Evolutionary conservation across 2,113 vertebrate genomes (phyloP).

Genomic region (Zosterops japonicus): DNA sequence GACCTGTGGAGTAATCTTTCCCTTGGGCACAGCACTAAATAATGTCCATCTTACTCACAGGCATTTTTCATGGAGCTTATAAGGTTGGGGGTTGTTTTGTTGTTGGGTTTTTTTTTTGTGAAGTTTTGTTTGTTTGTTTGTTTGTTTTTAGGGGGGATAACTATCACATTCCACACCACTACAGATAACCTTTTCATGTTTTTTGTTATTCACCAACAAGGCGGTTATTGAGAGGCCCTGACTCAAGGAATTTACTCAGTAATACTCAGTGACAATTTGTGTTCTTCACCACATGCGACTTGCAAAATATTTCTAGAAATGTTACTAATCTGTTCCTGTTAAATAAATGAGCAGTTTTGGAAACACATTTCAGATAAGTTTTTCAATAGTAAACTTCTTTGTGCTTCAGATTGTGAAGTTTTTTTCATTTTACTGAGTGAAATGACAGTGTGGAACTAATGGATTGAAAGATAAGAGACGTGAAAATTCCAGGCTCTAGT

Average conservation of each 20-base stretch:
- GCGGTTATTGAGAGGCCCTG: background rate
- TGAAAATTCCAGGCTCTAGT: background rate
- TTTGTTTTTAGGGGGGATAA: background rate
- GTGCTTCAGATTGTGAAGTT: background rate
- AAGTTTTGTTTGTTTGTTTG: background rate
- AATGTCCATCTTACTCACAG: background rate
- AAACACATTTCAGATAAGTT: background rate
- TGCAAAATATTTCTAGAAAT: background rate
- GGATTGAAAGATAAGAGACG: background rate
- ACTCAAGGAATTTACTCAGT: background rate
- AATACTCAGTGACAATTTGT: background rate
- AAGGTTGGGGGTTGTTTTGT: background rate
- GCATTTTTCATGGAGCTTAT: background rate
- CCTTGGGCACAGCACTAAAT: background rate
- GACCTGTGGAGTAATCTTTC: background rate
- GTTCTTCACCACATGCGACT: background rate
- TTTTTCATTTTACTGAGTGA: background rate
- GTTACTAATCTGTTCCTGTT: background rate
- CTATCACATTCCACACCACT: no score
- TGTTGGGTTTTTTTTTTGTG: background rate
- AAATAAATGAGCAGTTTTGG: background rate
- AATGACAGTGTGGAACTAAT: background rate
- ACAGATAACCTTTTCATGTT: background rate
- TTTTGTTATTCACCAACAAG: background rate
- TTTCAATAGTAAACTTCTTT: background rate